These are phyloP conservation scores for Meloidogyne chitwoodi DNA, from an alignment of 1,140 invertebrate genomes.

Conservation along the genomic window DNA sequence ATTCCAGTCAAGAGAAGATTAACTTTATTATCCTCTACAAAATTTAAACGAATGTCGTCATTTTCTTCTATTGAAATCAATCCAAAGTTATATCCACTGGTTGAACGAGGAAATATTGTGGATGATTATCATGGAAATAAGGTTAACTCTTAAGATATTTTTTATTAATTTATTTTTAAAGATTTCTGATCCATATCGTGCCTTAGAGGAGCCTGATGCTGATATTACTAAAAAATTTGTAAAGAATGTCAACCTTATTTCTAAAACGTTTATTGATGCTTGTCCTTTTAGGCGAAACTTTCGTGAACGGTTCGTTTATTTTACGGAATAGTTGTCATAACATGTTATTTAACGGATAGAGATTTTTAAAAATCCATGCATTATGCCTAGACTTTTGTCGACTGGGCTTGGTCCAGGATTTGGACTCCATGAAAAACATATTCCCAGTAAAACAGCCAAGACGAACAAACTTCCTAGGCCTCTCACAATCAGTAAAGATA, in stretches of 20 bases:
- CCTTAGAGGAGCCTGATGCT: constrained; percentile 89
- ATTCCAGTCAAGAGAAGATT: background rate
- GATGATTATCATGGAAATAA: constrained; percentile 78
- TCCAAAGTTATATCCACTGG: constrained; percentile 69
- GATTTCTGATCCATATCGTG: constrained; percentile 86
- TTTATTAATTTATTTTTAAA: constrained; percentile 60
- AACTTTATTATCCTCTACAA: background rate
- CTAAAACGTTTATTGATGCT: constrained; percentile 76
- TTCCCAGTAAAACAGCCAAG: no score
- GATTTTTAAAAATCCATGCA: no score
- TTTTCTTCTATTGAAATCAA: constrained; percentile 30
- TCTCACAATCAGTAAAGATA: no score
- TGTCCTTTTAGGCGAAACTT: constrained; percentile 73
- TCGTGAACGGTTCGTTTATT: constrained; percentile 64
- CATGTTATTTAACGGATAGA: no score
- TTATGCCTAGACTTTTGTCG: no score
- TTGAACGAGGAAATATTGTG: constrained; percentile 71
- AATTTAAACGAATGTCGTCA: background rate
- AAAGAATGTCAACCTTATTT: constrained; percentile 84
- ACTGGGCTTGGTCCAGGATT: no score
- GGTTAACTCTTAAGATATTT: constrained; percentile 65
- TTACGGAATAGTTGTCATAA: no score
- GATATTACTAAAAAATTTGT: constrained; percentile 87
- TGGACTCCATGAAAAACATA: no score
- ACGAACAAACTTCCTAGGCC: no score